Evolutionary conservation across 64 coral and sea anemone genomes (phyloP), one percentile per base, ranked within the genome.

Genomic region (Dendrophyllia cribrosa): DNA sequence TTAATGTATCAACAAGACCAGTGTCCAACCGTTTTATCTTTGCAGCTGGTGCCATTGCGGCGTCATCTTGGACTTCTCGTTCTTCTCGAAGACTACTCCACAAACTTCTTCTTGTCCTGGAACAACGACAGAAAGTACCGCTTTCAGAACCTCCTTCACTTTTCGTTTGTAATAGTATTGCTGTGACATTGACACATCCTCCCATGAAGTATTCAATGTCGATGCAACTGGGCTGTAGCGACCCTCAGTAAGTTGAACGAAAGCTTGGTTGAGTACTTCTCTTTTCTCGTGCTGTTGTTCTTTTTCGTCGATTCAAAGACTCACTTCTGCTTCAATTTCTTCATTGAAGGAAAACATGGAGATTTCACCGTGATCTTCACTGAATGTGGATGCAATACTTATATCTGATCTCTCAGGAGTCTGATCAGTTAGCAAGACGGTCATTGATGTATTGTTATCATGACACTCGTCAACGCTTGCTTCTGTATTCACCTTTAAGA

Each of bases 91-190:
- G 22, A 75, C 11, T 16, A 19, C 75, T 20, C 90, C 79, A 92
- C 44, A 92, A 19, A 51, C 53, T 7, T 92, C n/a, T n/a, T n/a
- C 85, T 76, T 92, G 68, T 6, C 90, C 92, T 44, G 85, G 92
- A 34, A 25, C 72, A 45, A 93, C 66, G 8, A 88, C 74, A 23
- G 76, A 59, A n/a, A 93, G 56, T 50, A 63, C 17, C 15, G 62
- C 62, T 63, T n/a, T n/a, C n/a, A 13, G 13, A 20, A 66, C 46
- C 68, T 88, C 92, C 11, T 73, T 93, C 17, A 76, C 65, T 55
- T 93, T 80, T 25, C 75, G 58, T 14, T 55, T 46, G 71, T 93
- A 93, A 60, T 93, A 93, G 20, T 59, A 80, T 60, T 88, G 60
- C 16, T 93, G 91, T 4, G 75, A 77, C 2, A 17, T 5, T 16